Base-by-base conservation (phyloP, 1,140 invertebrate genomes). In the Aphis gossypii region DNA sequence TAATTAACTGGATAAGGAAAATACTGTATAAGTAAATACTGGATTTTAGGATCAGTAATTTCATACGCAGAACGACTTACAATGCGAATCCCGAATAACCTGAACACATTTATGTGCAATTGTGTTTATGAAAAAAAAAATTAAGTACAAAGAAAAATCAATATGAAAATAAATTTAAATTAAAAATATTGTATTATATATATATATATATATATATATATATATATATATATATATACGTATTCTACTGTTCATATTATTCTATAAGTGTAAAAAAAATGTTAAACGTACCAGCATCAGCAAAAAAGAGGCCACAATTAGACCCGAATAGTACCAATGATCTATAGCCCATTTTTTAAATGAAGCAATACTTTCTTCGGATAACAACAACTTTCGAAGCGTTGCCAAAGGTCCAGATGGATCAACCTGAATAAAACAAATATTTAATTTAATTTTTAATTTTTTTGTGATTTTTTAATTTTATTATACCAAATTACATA, bases 331-430 rank as follows among this genome's bases (percentile, higher is more conserved):
- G 95, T 98, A 98, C 98, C 98, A 98, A 95, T 98, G 97, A 41
- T 97, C 96, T 84, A 97, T 95, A 94, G 98, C 96, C 98, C 98
- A 99, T 95, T 97, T 96, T 95, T 97, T 97, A 94, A 98, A 95
- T 93, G 97, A 97, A 38, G 97, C 97, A 35, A 99, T 97, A 94
- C 97, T 98, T 95, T 99, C 97, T 95, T 98, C 98, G 0, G 98
- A 98, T 38, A 99, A 96, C 68, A 99, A 95, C 30, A 99, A 96
- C 95, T 98, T 98, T 23, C 98, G 96, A 56, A 99, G 95, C 35
- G 98, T 99, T 35, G 98, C 98, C 94, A 99, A 96, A n/a, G 98
- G 98, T n/a, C 98, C 98, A 5, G 98, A 98, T 3, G 98, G 98
- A 96, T 99, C 98, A 93, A 99, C 98, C 96, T 97, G 94, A 82